phyloP scores from a whole-genome alignment of 2,888 invertebrate species.

The Melinopterus prodromus region DNA sequence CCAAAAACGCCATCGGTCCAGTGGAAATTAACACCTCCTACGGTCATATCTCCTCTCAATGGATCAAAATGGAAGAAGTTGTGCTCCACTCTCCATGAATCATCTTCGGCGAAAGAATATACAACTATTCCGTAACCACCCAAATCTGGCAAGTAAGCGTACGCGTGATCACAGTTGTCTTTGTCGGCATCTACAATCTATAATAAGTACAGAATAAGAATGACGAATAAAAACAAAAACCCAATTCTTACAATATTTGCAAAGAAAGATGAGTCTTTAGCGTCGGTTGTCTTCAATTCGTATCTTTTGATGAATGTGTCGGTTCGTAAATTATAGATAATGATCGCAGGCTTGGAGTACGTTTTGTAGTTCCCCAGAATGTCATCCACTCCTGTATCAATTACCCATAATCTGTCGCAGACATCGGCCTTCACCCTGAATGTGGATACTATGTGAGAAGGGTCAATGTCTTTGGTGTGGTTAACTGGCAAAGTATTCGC shows the following conservation, averaged over 20 bases:
- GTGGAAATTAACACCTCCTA: constrained; percentile 83
- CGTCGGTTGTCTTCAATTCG: constrained; percentile 71
- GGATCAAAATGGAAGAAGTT: constrained; percentile 89
- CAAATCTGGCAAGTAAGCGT: constrained; percentile 80
- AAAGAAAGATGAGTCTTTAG: constrained; percentile 80
- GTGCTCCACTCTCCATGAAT: constrained; percentile 81
- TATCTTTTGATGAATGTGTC: constrained; percentile 76
- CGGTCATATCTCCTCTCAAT: constrained; percentile 76
- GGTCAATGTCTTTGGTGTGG: constrained; percentile 58
- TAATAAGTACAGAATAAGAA: constrained; percentile 44
- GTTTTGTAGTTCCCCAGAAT: constrained; percentile 73
- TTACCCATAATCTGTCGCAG: constrained; percentile 84
- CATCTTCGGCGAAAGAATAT: constrained; percentile 76
- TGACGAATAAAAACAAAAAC: constrained; percentile 20
- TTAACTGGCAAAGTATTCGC: constrained; percentile 79
- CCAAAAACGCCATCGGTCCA: constrained; percentile 88
- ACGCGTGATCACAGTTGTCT: constrained; percentile 77
- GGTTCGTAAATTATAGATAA: constrained; percentile 79
- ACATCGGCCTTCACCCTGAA: constrained; percentile 77
- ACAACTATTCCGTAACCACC: constrained; percentile 80
- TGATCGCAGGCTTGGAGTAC: constrained; percentile 70
- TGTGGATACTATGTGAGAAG: constrained; percentile 74
- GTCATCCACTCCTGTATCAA: constrained; percentile 82
- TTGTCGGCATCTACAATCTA: constrained; percentile 76
- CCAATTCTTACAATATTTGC: constrained; percentile 75